phyloP scores from a whole-genome alignment of 2,888 invertebrate genomes.

The Nesidiocoris tenuis region DNA sequence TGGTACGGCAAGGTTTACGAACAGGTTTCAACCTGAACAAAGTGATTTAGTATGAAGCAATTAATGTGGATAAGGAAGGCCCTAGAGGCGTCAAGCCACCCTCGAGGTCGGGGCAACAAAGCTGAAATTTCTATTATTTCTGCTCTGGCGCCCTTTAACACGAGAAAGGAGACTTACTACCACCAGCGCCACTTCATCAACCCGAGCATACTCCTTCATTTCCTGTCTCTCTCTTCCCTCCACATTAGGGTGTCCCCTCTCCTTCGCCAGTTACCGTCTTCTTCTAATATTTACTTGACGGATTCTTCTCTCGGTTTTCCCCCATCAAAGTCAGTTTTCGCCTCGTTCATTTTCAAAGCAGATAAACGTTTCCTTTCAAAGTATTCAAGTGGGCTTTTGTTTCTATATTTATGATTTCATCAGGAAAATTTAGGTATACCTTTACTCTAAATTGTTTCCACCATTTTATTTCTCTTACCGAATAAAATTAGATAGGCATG shows the following conservation, averaged over 20 bases:
- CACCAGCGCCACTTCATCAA: not conserved
- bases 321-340: constrained; percentile 19
- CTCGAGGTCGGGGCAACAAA: constrained; percentile 46
- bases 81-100: constrained; percentile 41
- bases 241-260: not conserved
- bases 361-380: constrained; percentile 37
- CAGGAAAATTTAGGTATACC: no score
- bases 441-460: no score
- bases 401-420: constrained; percentile 13
- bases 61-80: constrained; percentile 39
- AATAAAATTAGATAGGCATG: not conserved
- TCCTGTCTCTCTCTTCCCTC: constrained; percentile 10
- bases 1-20: not conserved
- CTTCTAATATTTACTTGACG: constrained; percentile 37
- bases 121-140: constrained; percentile 50
- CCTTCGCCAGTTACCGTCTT: not conserved
- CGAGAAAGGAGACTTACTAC: constrained; percentile 4
- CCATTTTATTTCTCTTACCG: no score
- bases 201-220: not conserved
- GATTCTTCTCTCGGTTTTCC: constrained; percentile 25
- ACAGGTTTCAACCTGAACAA: constrained; percentile 31
- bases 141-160: constrained; percentile 47
- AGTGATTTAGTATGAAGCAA: constrained; percentile 46
- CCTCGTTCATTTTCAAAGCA: constrained; percentile 23
- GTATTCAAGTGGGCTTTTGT: constrained; percentile 8